Evolutionary conservation across 2,888 invertebrate species (phyloP).

Genomic region (Drosophila limbata): DNA sequence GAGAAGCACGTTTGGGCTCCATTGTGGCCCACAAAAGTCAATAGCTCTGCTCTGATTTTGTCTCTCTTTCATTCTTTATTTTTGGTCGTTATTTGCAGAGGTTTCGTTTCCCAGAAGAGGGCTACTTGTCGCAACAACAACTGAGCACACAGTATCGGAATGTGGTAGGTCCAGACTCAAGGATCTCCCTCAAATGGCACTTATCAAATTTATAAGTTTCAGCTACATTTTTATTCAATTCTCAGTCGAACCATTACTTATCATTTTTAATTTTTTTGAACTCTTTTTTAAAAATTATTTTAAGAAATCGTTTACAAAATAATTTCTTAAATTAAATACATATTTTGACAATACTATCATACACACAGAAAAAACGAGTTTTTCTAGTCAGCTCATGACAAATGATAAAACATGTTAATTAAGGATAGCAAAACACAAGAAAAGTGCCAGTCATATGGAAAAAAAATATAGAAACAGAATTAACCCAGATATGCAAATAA

Average conservation of each 20-base stretch:
- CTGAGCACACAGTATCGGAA: neutral
- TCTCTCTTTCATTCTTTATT: neutral
- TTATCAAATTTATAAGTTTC: neutral
- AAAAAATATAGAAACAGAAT: constrained; percentile 59
- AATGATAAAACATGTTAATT: constrained; percentile 52
- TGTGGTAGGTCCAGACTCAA: neutral
- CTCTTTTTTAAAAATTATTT: too few species aligned
- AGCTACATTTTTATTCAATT: too few species aligned
- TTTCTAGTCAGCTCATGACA: constrained; percentile 18
- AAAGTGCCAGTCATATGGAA: constrained; percentile 53
- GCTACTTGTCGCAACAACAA: constrained; percentile 30
- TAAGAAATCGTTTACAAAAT: too few species aligned
- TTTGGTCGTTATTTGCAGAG: constrained; percentile 41
- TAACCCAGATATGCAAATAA: constrained; percentile 81
- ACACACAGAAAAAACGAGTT: neutral
- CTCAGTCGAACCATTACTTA: too few species aligned
- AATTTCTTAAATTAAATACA: too few species aligned
- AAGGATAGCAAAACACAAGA: constrained; percentile 13
- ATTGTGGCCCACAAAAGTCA: constrained; percentile 69
- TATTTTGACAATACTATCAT: neutral
- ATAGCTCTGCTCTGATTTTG: constrained; percentile 45
- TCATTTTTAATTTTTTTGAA: too few species aligned
- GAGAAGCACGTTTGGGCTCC: constrained; percentile 42
- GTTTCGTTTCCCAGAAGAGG: constrained; percentile 28
- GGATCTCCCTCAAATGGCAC: neutral